These are phyloP conservation scores for Pelodiscus sinensis DNA, from an alignment of 2,113 vertebrate genomes.

Conservation along the genomic window DNA sequence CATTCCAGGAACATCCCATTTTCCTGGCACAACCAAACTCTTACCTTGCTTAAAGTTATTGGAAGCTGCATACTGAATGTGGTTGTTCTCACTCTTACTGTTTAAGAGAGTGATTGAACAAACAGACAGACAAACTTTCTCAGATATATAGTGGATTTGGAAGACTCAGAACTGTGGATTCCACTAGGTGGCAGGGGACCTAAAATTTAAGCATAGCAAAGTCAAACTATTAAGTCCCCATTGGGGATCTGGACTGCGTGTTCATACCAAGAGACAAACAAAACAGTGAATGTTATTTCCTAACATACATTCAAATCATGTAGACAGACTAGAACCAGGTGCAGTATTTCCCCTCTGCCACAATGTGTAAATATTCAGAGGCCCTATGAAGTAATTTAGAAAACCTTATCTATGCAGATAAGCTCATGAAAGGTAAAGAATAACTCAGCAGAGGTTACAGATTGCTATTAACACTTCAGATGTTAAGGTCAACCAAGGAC, in stretches of 20 bases:
- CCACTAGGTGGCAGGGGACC: not conserved
- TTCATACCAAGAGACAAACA: not conserved
- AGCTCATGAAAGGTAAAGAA: not conserved
- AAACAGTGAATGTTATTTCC: not conserved
- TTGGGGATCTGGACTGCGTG: not conserved
- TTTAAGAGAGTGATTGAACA: no score
- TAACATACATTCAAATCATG: accelerated
- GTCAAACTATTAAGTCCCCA: not conserved
- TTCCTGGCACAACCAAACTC: no score
- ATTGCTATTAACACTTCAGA: not conserved
- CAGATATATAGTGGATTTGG: not conserved
- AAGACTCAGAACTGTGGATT: not conserved
- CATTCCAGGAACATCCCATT: no score
- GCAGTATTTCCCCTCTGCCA: not conserved
- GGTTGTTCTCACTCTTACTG: no score
- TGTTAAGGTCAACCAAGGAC: not conserved
- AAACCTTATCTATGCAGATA: not conserved
- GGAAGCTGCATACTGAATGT: no score
- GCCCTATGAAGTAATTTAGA: not conserved
- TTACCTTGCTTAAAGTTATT: no score
- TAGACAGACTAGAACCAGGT: not conserved
- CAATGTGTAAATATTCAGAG: not conserved
- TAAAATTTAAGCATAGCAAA: not conserved
- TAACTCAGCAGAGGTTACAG: not conserved
- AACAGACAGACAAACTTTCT: no score